phyloP scores from a whole-genome alignment of 2,113 vertebrate species.

The Tachysurus vachellii region DNA sequence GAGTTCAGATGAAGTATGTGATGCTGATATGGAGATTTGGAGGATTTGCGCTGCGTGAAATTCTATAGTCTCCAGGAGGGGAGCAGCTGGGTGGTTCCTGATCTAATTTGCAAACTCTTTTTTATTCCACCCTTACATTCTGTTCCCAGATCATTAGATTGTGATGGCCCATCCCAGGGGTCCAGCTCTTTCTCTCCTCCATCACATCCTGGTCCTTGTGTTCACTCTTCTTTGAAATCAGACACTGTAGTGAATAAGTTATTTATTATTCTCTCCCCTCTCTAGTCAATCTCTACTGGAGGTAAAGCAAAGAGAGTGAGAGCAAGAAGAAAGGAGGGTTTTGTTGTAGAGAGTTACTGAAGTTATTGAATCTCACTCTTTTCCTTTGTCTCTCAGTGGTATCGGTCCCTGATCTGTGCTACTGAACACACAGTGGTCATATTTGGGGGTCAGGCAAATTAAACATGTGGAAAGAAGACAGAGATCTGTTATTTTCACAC shows the following conservation, averaged over 20 bases:
- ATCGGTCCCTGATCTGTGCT: slow-evolving; percentile 43
- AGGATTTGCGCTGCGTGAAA: slow-evolving; percentile 47
- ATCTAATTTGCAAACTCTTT: slow-evolving; percentile 54
- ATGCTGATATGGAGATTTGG: slow-evolving; percentile 34
- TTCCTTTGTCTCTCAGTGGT: slow-evolving; percentile 50
- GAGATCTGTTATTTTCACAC: slow-evolving; percentile 26
- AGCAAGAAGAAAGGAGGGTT: slow-evolving; percentile 45
- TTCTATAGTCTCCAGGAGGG: slow-evolving; percentile 51
- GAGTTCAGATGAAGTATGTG: slow-evolving; percentile 39
- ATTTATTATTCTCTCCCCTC: slow-evolving; percentile 56
- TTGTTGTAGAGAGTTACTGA: slow-evolving; percentile 49
- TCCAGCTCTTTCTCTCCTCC: slow-evolving; percentile 45
- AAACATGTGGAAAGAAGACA: slow-evolving; percentile 39
- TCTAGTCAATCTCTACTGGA: slow-evolving; percentile 42
- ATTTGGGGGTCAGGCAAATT: slow-evolving; percentile 48
- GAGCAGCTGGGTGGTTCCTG: slow-evolving; percentile 51
- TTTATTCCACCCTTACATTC: slow-evolving; percentile 50
- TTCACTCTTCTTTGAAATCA: slow-evolving; percentile 59
- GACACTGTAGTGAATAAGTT: slow-evolving; percentile 55
- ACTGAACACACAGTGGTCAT: slow-evolving; percentile 48
- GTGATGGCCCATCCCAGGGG: slow-evolving; percentile 44
- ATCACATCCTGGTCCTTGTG: slow-evolving; percentile 42
- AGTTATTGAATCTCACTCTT: slow-evolving; percentile 33
- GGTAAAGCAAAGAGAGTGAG: slow-evolving; percentile 35
- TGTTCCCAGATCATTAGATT: slow-evolving; percentile 55